Base-by-base conservation (phyloP, 1,140 invertebrate species). In the Eriocheir sinensis region DNA sequence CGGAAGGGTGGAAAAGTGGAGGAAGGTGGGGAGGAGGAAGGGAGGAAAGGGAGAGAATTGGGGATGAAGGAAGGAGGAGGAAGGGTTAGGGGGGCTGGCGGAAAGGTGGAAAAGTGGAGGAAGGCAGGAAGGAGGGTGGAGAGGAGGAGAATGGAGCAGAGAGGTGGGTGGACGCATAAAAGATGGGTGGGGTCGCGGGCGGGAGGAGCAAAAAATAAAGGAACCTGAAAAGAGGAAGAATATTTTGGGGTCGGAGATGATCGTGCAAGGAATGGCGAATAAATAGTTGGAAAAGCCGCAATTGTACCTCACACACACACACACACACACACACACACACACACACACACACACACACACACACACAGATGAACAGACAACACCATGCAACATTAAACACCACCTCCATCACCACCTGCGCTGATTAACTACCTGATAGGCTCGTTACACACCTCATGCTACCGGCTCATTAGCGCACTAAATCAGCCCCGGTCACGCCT, bases 311-410 rank as follows among this genome's bases (percentile, higher is more conserved):
- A 72, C 1, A 85, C 83, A 27, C 3, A 2, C 83, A 85, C 32
- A 38, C 80, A n/a, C 80, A 72, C 60, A 72, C 60, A 72, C 60
- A 83, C 80, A n/a, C 40, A 85, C 83, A 85, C 30, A 2, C 34
- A 9, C 17, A 72, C 60, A 85, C 83, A 36, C 83, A 85, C 83
- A 85, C 12, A 85, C 40, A 85, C 83, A 85, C 34, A 38, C 83
- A 38, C 40, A 38, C 83, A 85, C 83, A 9, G 3, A 85, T 32
- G 12, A 81, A 72, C 4, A 72, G 27, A 72, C 60, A 72, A 72
- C 21, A n/a, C 60, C 3, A 72, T 48, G 44, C 4, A 48, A 48
- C 4, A 15, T 48, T n/a, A 53, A 2, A 21, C 48, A 53, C 12
- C 48, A 53, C 48, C 48, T 53, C 2, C 48, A 53, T 21, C 48